Evolutionary conservation across 2,797 vertebrate species (phyloP).

Genomic region (Emys orbicularis): DNA sequence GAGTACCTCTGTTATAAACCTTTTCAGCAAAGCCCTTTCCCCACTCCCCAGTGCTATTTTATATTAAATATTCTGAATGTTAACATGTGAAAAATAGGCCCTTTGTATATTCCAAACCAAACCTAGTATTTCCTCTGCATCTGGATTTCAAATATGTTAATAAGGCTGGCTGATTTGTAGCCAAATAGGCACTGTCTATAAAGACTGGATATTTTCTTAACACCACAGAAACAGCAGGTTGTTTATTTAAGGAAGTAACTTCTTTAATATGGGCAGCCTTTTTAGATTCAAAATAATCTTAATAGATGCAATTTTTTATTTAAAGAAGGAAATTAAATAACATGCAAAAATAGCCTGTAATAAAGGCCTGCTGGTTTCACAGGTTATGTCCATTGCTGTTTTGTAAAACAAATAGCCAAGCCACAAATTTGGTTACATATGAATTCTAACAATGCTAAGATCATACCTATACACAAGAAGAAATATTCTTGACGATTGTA

Average conservation of each 20-base stretch:
- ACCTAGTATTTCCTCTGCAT: neutral
- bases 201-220: neutral
- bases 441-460: neutral
- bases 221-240: neutral
- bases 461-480: rapidly evolving
- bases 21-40: neutral
- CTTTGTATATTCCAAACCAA: neutral
- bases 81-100: rapidly evolving
- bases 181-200: neutral
- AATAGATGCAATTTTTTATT: conserved; percentile 18
- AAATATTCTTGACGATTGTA: neutral
- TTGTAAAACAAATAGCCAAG: conserved; percentile 58
- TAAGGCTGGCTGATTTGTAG: neutral
- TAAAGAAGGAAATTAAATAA: conserved; percentile 49
- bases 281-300: conserved; percentile 23
- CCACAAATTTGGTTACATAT: conserved; percentile 10
- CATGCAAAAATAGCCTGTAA: neutral
- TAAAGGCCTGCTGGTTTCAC: conserved; percentile 3
- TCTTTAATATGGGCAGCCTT: neutral
- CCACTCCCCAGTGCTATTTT: neutral
- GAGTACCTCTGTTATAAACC: neutral
- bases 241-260: conserved; percentile 16
- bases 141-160: conserved; percentile 55
- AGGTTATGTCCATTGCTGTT: neutral
- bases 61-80: neutral